Base-by-base conservation (phyloP, 2,888 invertebrate species). In the Polyommatus icarus region DNA sequence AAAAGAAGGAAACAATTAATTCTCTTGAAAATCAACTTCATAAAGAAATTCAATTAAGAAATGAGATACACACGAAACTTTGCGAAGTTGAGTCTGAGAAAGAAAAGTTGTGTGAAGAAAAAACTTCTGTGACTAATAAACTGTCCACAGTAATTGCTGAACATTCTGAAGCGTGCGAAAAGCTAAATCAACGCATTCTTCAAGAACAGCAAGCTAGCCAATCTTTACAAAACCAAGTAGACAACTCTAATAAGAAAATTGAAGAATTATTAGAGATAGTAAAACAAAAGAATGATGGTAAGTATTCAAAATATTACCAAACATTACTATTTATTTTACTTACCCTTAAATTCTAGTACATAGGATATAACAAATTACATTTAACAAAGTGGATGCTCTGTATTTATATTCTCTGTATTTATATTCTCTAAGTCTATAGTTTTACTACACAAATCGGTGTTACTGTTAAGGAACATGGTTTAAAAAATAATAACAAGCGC, bases 141-240 rank as follows among this genome's bases (percentile, higher is more conserved):
- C 15, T 54, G 18, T 54, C 54, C 3, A 18, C 18, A 54, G 54
- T 54, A 54, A 54, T 5, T 54, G 54, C 54, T 54, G 54, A 54
- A 18, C 18, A 54, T 3, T 15, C 18, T 3, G 5, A 54, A 5
- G 18, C 54, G 12, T 54, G 54, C 1, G 54, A 54, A 54, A 54
- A 46, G 46, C 46, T 46, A 46, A 46, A 46, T 46, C 29, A 50
- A 71, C 71, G 29, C n/a, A 67, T 77, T 29, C 12, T 15, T 61
- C 82, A 84, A 67, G 84, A 85, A 78, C 83, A 84, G 78, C 85
- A 84, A 67, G 78, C 79, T 79, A 71, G 24, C 18, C 24, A 54
- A 3, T 54, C 29, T 12, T 29, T 77, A 20, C 29, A 77, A 71
- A 32, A 20, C n/a, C 24, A 77, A 71, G 54, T 36, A 18, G 72